These are phyloP conservation scores for Grapholita molesta DNA, from an alignment of 1,140 invertebrate species.

Conservation along the genomic window DNA sequence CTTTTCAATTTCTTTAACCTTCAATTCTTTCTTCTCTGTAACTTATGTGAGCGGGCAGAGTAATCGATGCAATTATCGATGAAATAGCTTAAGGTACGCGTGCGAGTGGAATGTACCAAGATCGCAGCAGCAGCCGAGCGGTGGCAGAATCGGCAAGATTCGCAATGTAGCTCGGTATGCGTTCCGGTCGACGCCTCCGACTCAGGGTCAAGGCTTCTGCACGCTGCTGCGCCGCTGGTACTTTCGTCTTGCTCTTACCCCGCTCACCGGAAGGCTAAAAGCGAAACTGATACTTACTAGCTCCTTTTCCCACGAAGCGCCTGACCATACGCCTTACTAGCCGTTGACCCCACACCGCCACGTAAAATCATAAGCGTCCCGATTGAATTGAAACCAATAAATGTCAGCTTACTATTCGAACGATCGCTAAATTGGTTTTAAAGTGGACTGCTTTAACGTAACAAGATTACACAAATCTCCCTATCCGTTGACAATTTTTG, in stretches of 20 bases:
- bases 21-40: background rate
- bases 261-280: constrained; percentile 54
- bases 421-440: constrained; percentile 56
- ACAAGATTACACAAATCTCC: constrained; percentile 75
- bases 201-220: constrained; percentile 75
- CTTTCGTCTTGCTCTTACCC: constrained; percentile 41
- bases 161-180: constrained; percentile 63
- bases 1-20: background rate
- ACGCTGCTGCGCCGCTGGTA: constrained; percentile 66
- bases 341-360: constrained; percentile 25
- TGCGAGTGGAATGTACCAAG: constrained; percentile 60
- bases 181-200: constrained; percentile 75
- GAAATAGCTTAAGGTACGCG: constrained; percentile 60
- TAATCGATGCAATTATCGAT: constrained; percentile 30
- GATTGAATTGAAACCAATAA: constrained; percentile 29
- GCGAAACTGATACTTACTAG: constrained; percentile 46
- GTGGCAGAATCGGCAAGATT: constrained; percentile 60
- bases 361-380: constrained; percentile 22
- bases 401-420: constrained; percentile 34
- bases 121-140: constrained; percentile 54
- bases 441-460: constrained; percentile 57
- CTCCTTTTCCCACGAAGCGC: constrained; percentile 43
- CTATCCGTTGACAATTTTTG: constrained; percentile 72
- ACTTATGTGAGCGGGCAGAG: constrained; percentile 8
- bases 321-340: constrained; percentile 25